Evolutionary conservation across 23 tunicate species (phyloP), one percentile per base, ranked within the genome.

Genomic region (Halocynthia roretzi): DNA sequence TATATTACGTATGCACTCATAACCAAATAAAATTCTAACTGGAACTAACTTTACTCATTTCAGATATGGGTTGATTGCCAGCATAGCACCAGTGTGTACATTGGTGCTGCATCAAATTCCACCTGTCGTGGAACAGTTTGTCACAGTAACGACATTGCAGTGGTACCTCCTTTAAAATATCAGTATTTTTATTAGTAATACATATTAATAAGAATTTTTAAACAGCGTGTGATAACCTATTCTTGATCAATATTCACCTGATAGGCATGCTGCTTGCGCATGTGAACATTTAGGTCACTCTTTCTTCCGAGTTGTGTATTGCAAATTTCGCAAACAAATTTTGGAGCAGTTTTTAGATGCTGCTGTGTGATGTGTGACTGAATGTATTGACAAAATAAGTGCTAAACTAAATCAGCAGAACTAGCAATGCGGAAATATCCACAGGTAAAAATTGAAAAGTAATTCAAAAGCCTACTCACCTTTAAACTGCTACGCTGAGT

Each of bases 361-460:
- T 94, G 99, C 68, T 94, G 99, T 91, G 82, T 86, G 73, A 94
- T 90, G 69, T 94, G 99, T 90, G 85, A 81, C 92, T 86, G 85
- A 31, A 31, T 31, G 44, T 31, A 31, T 31, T 31, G 44, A 31
- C 44, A 31, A 31, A 31, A 31, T 31, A 31, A 31, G 44, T 31
- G 44, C 44, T 31, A 31, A 31, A 31, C 44, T 4, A 31, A 4
- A 31, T 31, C 44, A 4, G 44, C 44, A 31, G 44, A 31, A 31
- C 44, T 31, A 31, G 1, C 44, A 31, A 31, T 31, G 44, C 44
- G 44, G 44, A 31, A 31, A 31, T 31, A 31, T 0, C 44, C 44
- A n/a, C n/a, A n/a, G n/a, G n/a, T n/a, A n/a, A n/a, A n/a, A n/a
- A n/a, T n/a, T n/a, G n/a, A n/a, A n/a, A n/a, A n/a, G n/a, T n/a